Evolutionary conservation across 2,113 vertebrate species (phyloP).

Genomic region (Peromyscus polionotus): DNA sequence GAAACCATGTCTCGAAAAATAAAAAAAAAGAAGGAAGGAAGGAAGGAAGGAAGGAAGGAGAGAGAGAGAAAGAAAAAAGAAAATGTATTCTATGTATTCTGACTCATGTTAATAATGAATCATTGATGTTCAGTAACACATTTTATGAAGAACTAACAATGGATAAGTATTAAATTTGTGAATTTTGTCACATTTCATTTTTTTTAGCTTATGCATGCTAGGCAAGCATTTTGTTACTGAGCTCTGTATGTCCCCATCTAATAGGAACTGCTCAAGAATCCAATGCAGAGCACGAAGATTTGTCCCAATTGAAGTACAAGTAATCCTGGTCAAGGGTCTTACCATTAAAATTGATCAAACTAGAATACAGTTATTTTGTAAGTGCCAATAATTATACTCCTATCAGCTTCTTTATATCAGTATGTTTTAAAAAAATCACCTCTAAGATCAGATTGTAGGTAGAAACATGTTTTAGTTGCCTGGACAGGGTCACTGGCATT

Average conservation of each 20-base stretch:
- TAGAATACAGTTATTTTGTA: slow-evolving; percentile 22
- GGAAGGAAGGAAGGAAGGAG: too few species aligned
- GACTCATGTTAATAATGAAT: background rate
- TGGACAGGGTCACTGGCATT: background rate
- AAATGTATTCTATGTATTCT: background rate
- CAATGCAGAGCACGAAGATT: background rate
- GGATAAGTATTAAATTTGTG: background rate
- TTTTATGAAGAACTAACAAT: slow-evolving; percentile 16
- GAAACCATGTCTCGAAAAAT: too few species aligned
- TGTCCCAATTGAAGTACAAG: slow-evolving; percentile 8
- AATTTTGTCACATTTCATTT: background rate
- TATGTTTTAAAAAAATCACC: background rate
- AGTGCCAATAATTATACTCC: slow-evolving; percentile 18
- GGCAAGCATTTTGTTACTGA: background rate
- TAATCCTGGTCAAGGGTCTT: slow-evolving; percentile 27
- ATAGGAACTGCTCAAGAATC: slow-evolving; percentile 25
- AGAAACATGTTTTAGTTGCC: slow-evolving; percentile 12
- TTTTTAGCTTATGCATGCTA: background rate
- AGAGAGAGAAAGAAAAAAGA: too few species aligned
- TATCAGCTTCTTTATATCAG: slow-evolving; percentile 32
- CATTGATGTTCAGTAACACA: slow-evolving; percentile 29
- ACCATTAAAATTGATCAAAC: slow-evolving; percentile 33
- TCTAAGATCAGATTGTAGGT: background rate
- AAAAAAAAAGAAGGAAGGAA: too few species aligned
- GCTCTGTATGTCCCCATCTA: background rate